phyloP scores from a whole-genome alignment of 37 sponge, comb jelly and placozoan species.

The Ianthella basta region DNA sequence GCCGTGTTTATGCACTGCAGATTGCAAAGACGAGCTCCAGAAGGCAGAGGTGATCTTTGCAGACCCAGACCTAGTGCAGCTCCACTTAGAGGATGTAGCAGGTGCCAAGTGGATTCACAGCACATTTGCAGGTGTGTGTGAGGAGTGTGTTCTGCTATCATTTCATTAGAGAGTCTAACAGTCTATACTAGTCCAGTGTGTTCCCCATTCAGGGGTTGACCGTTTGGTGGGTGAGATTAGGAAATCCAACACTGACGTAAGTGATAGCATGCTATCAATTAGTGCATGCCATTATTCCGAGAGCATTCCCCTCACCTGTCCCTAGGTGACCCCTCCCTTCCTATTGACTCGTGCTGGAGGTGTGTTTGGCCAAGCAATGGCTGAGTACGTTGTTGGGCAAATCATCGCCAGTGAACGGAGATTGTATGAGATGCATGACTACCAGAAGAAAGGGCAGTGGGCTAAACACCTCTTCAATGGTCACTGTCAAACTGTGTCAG shows the following conservation, averaged over 20 bases:
- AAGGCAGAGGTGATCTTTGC: conserved; percentile 31
- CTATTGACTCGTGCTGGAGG: conserved; percentile 50
- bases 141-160: no score
- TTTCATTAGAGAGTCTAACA: no score
- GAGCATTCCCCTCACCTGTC: no score
- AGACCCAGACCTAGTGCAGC: neutral
- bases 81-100: neutral
- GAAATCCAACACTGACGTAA: no score
- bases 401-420: conserved; percentile 39
- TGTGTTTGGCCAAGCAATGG: conserved; percentile 56
- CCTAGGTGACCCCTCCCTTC: conserved; percentile 11
- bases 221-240: neutral
- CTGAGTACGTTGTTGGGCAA: conserved; percentile 64
- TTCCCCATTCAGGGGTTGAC: conserved; percentile 13
- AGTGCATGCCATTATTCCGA: no score
- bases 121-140: conserved; percentile 35
- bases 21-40: no score
- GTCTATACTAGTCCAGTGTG: no score
- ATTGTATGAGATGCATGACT: conserved; percentile 14
- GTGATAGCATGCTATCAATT: no score
- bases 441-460: conserved; percentile 29
- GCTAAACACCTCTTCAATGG: neutral
- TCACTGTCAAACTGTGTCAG: conserved; percentile 5
- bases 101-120: conserved; percentile 54
- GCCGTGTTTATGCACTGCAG: no score